Base-by-base conservation (phyloP, 2,888 invertebrate species). In the Altica lythri region DNA sequence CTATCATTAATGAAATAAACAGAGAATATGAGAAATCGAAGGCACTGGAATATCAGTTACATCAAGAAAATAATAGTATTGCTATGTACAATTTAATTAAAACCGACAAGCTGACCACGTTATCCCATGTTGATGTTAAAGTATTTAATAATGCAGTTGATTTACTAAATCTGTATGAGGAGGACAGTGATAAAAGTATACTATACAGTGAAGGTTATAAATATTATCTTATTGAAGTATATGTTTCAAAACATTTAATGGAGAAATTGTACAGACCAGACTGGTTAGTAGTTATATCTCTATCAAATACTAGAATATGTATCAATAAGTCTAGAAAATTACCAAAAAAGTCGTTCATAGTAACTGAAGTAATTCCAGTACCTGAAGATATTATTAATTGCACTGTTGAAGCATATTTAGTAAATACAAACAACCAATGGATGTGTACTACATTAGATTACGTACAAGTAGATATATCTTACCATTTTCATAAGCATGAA, bases 201-300 rank as follows among this genome's bases (percentile, higher is more conserved):
- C 37, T 59, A 29, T 43, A 42, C 17, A 52, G 64, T 4, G 14
- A 29, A 14, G 56, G 63, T 52, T 59, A 56, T 17, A 71, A 71
- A 45, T 73, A 66, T 64, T 74, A 71, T 56, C 60, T 72, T 38
- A 53, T 74, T 17, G 71, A 74, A 63, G 50, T 72, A n/a, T 68
- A 63, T 52, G 53, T 72, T 13, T 64, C 70, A 9, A 64, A 68
- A 19, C 43, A 60, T n/a, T 64, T 75, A 27, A 57, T 67, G 17
- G 59, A 67, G 38, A 71, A 67, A 59, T 46, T 74, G 32, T 45
- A 60, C 13, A 57, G 56, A 4, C 57, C 64, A 19, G 64, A 66
- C 29, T 72, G 73, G 65, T 46, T 67, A 13, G 44, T 73, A 12
- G 62, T 55, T 25, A 60, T 72, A 30, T 54, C 57, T 42, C 44